These are phyloP conservation scores for Calliphora vomitoria DNA, from an alignment of 2,888 invertebrate species.

Conservation along the genomic window DNA sequence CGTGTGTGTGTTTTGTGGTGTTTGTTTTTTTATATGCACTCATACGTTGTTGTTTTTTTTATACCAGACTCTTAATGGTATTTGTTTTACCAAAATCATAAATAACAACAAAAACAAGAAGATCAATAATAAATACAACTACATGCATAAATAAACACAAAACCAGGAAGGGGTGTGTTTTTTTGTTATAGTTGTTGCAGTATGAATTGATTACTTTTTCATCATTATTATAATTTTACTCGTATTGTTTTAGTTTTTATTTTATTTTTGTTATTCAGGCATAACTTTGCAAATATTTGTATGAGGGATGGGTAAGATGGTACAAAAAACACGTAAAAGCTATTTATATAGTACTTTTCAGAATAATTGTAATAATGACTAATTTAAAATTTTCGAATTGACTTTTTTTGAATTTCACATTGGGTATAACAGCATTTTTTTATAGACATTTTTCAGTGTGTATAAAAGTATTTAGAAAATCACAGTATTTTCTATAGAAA, in stretches of 20 bases:
- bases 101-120: constrained; percentile 13
- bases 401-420: too few relatives aligned
- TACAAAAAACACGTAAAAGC: background rate
- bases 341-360: background rate
- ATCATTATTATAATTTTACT: background rate
- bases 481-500: too few relatives aligned
- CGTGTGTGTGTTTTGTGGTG: background rate
- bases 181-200: constrained; percentile 20
- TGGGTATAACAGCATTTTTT: too few relatives aligned
- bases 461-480: too few relatives aligned
- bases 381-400: too few relatives aligned
- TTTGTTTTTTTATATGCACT: too few relatives aligned
- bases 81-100: constrained; percentile 8
- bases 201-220: constrained; percentile 33
- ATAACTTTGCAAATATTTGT: background rate
- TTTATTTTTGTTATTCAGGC: background rate
- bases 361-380: too few relatives aligned
- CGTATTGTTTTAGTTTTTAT: constrained; percentile 10
- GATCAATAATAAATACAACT: background rate
- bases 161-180: constrained; percentile 66
- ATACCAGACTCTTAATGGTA: background rate
- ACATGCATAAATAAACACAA: constrained; percentile 1
- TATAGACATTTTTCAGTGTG: too few relatives aligned
- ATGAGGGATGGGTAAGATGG: background rate
- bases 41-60: background rate